These are phyloP conservation scores for Etia nguti DNA, from an alignment of 2,113 vertebrate species.

Conservation along the genomic window DNA sequence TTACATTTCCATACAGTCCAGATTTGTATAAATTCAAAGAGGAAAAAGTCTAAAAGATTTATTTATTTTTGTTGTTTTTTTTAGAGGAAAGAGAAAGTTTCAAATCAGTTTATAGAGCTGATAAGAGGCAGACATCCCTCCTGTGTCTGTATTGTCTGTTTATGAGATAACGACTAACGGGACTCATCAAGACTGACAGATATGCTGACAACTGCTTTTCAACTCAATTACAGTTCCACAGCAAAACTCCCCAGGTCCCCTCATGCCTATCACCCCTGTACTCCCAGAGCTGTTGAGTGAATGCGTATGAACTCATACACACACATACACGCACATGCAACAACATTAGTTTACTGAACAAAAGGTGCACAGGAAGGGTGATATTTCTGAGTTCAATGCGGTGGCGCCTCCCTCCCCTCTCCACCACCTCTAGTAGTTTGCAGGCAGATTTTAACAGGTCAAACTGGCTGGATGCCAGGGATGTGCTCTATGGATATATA, in stretches of 20 bases:
- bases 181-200: conserved; percentile 60
- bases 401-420: neutral
- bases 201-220: conserved; percentile 69
- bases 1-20: conserved; percentile 6
- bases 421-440: neutral
- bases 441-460: neutral
- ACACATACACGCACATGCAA: neutral
- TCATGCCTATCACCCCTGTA: conserved; percentile 47
- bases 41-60: neutral
- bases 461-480: conserved; percentile 21
- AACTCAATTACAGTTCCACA: conserved; percentile 68
- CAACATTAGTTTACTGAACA: conserved; percentile 25
- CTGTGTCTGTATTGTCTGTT: conserved; percentile 49
- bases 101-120: conserved; percentile 32
- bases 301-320: neutral
- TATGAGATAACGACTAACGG: conserved; percentile 62
- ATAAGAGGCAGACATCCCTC: conserved; percentile 38
- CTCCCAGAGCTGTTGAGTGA: conserved; percentile 50
- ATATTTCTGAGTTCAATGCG: conserved; percentile 34
- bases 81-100: neutral
- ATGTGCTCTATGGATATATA: conserved; percentile 20
- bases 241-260: conserved; percentile 53
- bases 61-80: neutral
- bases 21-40: neutral
- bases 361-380: conserved; percentile 41